Evolutionary conservation across 2,797 vertebrate genomes (phyloP), one percentile per base, ranked within the genome.

Genomic region (Ctenopoma kingsleyae): DNA sequence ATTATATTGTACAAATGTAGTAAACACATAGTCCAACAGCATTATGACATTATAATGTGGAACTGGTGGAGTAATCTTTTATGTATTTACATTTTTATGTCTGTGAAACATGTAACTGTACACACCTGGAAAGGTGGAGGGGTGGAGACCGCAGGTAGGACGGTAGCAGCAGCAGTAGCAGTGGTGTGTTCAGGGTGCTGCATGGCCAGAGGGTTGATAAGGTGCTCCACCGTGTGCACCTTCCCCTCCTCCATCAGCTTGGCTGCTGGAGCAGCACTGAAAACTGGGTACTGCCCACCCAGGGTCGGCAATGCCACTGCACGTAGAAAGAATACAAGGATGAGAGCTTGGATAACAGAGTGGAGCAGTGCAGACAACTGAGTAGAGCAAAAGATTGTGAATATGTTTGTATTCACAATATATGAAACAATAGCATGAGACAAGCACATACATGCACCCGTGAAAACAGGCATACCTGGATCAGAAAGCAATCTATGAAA

Each of bases 181-280:
- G 88, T 85, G 48, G 93, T 91, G 0, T 96, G 97, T 75, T 99
- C 98, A 10, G 91, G 20, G 49, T 97, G 96, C 75, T 98, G 97
- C 71, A 99, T 94, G 0, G 97, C 92, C 66, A 99, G 94, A 43
- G 97, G 98, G 88, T 96, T 98, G 57, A 99, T 95, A 74, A 99
- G 95, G 87, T 99, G 98, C 86, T 99, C 98, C 47, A 99, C 91
- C 0, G 96, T 19, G 48, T 99, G 98, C 76, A 99, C 93, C 92
- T 99, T 99, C 20, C 96, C 97, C 0, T 99, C 98, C 88, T 99
- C 97, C 61, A 99, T 96, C 83, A 99, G 90, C 84, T 99, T 99
- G 79, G 95, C 93, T 2, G 96, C 82, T 0, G 96, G 94, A 2
- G 95, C 91, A 0, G 97, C 80, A 73, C 96, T 96, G 83, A 99